These are phyloP conservation scores for Chondrosia reniformis DNA, from an alignment of 37 sponge, comb jelly and placozoan species.

Conservation along the genomic window DNA sequence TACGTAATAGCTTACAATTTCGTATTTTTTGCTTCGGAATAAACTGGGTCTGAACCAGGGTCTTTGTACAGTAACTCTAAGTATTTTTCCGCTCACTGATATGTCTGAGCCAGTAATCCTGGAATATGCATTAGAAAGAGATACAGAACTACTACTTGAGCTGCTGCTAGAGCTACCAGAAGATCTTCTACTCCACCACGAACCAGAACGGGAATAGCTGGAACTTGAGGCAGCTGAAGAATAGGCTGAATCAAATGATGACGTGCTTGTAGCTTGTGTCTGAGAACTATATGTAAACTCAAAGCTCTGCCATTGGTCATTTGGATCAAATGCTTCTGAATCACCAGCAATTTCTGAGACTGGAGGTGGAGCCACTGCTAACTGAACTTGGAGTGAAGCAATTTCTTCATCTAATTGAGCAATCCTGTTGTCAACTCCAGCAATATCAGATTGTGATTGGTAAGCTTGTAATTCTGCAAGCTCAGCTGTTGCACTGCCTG, in stretches of 20 bases:
- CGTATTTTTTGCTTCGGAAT: background rate
- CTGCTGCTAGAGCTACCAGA: background rate
- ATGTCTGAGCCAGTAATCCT: background rate
- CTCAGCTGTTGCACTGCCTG: background rate
- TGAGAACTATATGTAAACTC: background rate
- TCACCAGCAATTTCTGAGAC: background rate
- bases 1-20: background rate
- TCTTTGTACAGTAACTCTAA: conserved; percentile 22
- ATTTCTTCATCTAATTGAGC: background rate
- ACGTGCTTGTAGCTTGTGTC: background rate
- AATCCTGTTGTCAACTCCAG: background rate
- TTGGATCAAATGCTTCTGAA: background rate
- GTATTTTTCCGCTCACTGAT: background rate
- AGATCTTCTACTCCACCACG: conserved; percentile 14
- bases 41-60: conserved; percentile 30
- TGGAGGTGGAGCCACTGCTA: background rate
- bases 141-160: background rate
- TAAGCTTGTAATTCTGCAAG: background rate
- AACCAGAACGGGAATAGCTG: background rate
- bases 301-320: background rate
- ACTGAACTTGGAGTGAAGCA: background rate
- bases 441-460: background rate
- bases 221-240: background rate
- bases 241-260: background rate
- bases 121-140: background rate